Evolutionary conservation across 2,888 invertebrate species (phyloP).

Genomic region (Gryllus longicercus): DNA sequence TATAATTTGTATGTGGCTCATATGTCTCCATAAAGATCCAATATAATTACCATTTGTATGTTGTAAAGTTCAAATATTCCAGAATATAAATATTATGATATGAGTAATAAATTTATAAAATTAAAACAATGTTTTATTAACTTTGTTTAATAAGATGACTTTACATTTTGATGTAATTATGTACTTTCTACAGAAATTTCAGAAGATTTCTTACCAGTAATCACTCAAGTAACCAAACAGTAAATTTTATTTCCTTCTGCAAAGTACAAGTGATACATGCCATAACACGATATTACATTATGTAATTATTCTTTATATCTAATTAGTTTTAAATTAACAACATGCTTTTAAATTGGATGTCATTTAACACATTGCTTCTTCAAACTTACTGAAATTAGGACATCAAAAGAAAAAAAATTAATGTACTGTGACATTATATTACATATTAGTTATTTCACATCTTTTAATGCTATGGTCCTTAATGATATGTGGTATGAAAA

Average conservation of each 20-base stretch:
- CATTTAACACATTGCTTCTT: background rate
- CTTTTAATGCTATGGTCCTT: background rate
- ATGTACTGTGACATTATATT: background rate
- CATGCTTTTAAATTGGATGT: background rate
- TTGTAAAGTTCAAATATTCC: too few relatives aligned
- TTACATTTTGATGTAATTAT: background rate
- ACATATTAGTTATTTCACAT: background rate
- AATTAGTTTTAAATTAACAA: conserved; percentile 5
- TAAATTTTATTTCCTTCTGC: background rate
- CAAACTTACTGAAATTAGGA: background rate
- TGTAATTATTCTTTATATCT: background rate
- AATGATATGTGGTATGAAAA: background rate
- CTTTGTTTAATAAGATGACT: background rate
- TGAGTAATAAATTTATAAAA: too few relatives aligned
- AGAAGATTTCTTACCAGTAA: background rate
- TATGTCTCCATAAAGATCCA: too few relatives aligned
- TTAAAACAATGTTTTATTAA: background rate
- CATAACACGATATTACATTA: background rate
- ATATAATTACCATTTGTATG: too few relatives aligned
- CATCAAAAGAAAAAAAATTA: background rate
- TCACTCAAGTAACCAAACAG: background rate
- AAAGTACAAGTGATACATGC: background rate
- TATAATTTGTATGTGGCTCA: too few relatives aligned
- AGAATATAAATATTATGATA: too few relatives aligned
- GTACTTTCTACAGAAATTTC: background rate